Evolutionary conservation across 2,888 invertebrate species (phyloP).

Genomic region (Sthenelais limicola): DNA sequence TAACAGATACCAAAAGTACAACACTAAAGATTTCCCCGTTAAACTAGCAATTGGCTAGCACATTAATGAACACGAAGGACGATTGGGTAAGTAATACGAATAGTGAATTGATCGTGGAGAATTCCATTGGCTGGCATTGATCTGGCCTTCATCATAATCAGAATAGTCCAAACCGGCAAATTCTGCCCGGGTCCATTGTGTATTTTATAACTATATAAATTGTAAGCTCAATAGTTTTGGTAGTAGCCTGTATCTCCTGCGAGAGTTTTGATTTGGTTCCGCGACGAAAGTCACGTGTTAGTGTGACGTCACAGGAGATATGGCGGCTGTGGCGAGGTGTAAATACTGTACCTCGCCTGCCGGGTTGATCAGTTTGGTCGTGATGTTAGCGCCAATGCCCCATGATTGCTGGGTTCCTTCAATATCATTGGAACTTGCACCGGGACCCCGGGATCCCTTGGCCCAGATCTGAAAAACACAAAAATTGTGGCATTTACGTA

Average conservation of each 20-base stretch:
- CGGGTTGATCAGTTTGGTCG: conserved; percentile 73
- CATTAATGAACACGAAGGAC: conserved; percentile 27
- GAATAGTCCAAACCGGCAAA: conserved; percentile 31
- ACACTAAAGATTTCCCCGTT: conserved; percentile 16
- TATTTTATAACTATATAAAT: conserved; percentile 30
- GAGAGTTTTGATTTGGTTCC: conserved; percentile 17
- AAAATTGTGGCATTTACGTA: no score
- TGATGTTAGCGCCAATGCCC: conserved; percentile 74
- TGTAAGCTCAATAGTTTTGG: no score
- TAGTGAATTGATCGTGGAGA: no score
- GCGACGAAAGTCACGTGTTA: conserved; percentile 34
- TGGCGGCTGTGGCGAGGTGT: conserved; percentile 24
- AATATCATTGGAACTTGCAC: conserved; percentile 46
- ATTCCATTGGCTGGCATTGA: conserved; percentile 29
- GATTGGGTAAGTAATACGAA: no score
- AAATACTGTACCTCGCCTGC: conserved; percentile 70
- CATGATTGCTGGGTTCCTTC: conserved; percentile 51
- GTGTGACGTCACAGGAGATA: conserved; percentile 31
- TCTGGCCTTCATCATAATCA: conserved; percentile 5
- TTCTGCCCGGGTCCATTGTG: conserved; percentile 19
- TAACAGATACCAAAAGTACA: neutral
- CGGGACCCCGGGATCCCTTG: neutral
- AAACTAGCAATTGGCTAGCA: conserved; percentile 9
- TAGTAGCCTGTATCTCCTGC: conserved; percentile 10
- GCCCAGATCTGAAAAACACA: conserved; percentile 37